These are phyloP conservation scores for Pygoscelis adeliae DNA, from an alignment of 2,113 vertebrate species.

Conservation along the genomic window DNA sequence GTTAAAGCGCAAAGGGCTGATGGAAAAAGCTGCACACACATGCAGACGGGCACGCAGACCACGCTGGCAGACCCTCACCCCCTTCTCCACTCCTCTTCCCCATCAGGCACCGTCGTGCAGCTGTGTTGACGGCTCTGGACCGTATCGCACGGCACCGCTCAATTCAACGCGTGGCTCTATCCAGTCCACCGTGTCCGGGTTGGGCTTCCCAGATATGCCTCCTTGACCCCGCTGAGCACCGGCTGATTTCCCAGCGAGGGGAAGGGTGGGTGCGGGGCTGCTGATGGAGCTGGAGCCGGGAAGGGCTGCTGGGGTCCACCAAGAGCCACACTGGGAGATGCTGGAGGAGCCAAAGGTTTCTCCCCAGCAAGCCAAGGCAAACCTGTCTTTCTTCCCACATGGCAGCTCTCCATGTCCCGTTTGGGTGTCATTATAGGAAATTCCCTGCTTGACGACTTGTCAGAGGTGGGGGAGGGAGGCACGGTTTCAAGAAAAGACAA, in stretches of 20 bases:
- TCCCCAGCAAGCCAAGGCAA: background rate
- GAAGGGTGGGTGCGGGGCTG: background rate
- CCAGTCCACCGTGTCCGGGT: background rate
- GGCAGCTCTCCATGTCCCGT: background rate
- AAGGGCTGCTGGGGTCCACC: background rate
- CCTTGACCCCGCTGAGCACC: background rate
- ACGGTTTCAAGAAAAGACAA: slow-evolving; percentile 52
- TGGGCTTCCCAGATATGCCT: background rate
- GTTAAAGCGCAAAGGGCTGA: background rate
- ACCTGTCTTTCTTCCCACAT: background rate
- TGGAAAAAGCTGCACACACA: background rate
- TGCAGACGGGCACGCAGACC: background rate
- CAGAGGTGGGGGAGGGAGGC: background rate
- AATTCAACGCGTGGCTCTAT: background rate
- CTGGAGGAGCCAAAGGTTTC: background rate
- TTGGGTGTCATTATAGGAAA: slow-evolving; percentile 13
- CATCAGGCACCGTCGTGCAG: background rate
- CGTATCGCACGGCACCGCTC: background rate
- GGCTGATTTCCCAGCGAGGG: background rate
- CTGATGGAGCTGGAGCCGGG: background rate
- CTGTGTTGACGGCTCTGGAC: background rate
- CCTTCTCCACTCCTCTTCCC: background rate
- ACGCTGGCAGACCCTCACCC: background rate
- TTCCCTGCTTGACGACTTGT: background rate
- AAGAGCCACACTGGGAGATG: background rate